Evolutionary conservation across 1,140 invertebrate species (phyloP), one percentile per base, ranked within the genome.

Genomic region (Drosophila chauvacae): DNA sequence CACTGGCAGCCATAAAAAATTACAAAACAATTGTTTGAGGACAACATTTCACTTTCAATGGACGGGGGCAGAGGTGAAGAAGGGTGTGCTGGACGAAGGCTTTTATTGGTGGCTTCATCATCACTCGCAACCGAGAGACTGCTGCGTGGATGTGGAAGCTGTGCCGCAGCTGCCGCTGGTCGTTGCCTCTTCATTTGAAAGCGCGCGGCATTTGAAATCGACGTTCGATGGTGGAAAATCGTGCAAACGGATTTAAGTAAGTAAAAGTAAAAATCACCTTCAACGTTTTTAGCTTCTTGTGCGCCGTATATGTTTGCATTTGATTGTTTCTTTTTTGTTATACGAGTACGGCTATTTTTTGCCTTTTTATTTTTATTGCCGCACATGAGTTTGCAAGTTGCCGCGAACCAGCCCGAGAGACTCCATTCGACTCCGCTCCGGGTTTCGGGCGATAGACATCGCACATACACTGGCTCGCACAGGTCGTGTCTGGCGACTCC

Each of bases 221-320:
- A 86, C 71, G 68, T 60, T 55, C 45, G 37, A 64, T 79, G 72
- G 53, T 79, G 84, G 84, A 88, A 87, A 87, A 87, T 87, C 83
- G 83, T 88, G 84, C 84, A 87, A 85, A 88, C 87, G 80, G 81
- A 86, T 76, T 76, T 69, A 50, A 41, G 62, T 69, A 83, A 87
- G 84, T 88, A 87, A 87, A 87, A 87, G 83, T 88, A 88, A 87
- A 87, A 87, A 87, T 87, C 80, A 88, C 71, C 84, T 88, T 55
- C 63, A 70, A 65, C 61, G 48, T 30, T 71, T 78, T 80, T 61
- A 61, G 59, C 47, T 78, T 62, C 62, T 76, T 60, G 72, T 50
- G 73, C 42, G 84, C 84, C 73, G 76, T 84, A 88, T 87, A 83
- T 87, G 83, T 88, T 88, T 83, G 84, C 80, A 87, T 87, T 87